These are phyloP conservation scores for Ellobium chinense DNA, from an alignment of 2,888 invertebrate species.

Conservation along the genomic window DNA sequence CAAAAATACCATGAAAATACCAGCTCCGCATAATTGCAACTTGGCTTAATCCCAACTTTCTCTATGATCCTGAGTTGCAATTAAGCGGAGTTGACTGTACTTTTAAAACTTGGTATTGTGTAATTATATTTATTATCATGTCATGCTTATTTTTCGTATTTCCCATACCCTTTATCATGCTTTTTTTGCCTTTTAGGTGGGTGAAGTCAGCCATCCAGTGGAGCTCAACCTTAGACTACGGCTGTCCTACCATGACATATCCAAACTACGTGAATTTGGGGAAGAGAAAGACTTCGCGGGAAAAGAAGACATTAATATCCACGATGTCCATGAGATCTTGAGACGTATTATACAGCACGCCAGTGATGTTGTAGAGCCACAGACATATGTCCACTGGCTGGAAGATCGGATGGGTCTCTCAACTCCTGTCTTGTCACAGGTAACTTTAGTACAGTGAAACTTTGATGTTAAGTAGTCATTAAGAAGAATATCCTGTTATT, in stretches of 20 bases:
- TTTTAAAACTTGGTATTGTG: neutral
- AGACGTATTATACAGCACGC: neutral
- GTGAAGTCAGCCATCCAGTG: neutral
- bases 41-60: too few species aligned
- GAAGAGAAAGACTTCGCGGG: neutral
- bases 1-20: too few species aligned
- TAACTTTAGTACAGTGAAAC: neutral
- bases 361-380: neutral
- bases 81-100: too few species aligned
- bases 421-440: neutral
- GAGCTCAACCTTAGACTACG: conserved; percentile 17
- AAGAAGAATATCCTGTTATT: neutral
- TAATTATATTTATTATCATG: neutral
- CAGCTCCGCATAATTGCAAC: too few species aligned
- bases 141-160: neutral
- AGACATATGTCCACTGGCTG: conserved; percentile 18
- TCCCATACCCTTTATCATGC: too few species aligned
- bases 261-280: conserved; percentile 29
- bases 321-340: conserved; percentile 30
- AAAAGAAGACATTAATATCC: neutral
- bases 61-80: too few species aligned
- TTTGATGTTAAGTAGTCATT: neutral
- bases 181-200: too few species aligned
- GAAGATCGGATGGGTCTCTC: conserved; percentile 29
- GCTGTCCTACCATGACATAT: conserved; percentile 15